Evolutionary conservation across 2,113 vertebrate species (phyloP), one percentile per base, ranked within the genome.

Genomic region (Plectropomus leopardus): DNA sequence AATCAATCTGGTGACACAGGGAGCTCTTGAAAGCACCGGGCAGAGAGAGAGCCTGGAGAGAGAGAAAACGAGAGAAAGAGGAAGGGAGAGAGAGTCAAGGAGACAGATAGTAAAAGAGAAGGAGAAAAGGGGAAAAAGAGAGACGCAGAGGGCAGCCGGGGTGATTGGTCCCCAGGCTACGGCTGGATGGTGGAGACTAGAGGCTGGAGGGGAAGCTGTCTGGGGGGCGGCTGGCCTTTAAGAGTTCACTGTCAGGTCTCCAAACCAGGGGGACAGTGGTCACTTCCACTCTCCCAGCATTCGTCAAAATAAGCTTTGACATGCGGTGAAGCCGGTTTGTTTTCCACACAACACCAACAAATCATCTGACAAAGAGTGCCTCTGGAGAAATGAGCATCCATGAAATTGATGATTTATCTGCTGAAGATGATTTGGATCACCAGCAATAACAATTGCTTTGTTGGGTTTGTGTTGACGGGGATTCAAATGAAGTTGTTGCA

Each of bases 1-100:
- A 97, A 97, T 97, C 96, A 97, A 94, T 89, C 94, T 93, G 91
- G 94, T 96, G 96, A 96, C 96, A 96, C 80, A 93, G 94, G 92
- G 94, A 95, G 94, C 95, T 95, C 93, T 96, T 95, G 92, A 94
- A 94, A 95, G 94, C 86, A 82, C 78, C 15, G 78, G 90, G 86
- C 89, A 85, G 86, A 93, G 92, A 93, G 92, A 91, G 71, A 77
- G 84, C 76, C 76, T 88, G 89, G 84, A 82, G 88, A 82, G 85
- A 92, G 93, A 91, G 92, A 82, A 80, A 88, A 63, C 19, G 73
- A 83, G 76, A 85, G 80, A 68, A 45, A 80, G 66, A 63, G 51
- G 28, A 65, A 69, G 61, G 16, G 66, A 58, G 68, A 75, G 76
- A 63, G 80, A 82, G 79, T 54, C 36, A 73, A 40, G 66, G 75